phyloP scores from a whole-genome alignment of 1,140 invertebrate species.

The Megalonaias nervosa region DNA sequence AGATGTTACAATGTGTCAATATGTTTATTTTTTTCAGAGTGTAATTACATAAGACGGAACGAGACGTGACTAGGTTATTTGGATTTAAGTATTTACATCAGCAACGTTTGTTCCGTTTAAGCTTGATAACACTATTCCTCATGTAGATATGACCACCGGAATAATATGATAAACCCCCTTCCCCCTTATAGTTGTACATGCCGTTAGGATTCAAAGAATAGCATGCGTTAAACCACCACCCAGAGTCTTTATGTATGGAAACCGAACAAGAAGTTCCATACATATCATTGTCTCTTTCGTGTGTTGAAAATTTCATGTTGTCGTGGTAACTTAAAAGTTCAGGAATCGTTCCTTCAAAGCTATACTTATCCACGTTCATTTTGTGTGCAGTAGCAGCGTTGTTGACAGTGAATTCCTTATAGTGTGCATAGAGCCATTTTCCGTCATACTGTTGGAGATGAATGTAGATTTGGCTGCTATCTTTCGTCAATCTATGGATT shows the following conservation, averaged over 20 bases:
- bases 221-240: slow-evolving; percentile 25
- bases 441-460: slow-evolving; percentile 3
- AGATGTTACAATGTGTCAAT: too few species aligned
- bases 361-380: slow-evolving; percentile 24
- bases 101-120: too few species aligned
- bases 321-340: slow-evolving; percentile 24
- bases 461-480: neutral
- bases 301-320: slow-evolving; percentile 15
- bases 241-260: neutral
- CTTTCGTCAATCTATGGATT: neutral
- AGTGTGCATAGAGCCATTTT: neutral
- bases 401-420: slow-evolving; percentile 20
- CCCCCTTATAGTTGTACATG: neutral
- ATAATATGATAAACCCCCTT: too few species aligned
- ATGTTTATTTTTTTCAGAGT: too few species aligned
- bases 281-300: slow-evolving; percentile 1
- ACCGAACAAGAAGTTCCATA: neutral
- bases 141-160: too few species aligned
- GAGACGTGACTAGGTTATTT: too few species aligned
- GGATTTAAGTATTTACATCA: too few species aligned
- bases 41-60: too few species aligned
- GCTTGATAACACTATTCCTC: too few species aligned
- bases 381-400: slow-evolving; percentile 12
- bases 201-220: slow-evolving; percentile 15
- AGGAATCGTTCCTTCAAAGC: slow-evolving; percentile 7